Evolutionary conservation across 2,797 vertebrate genomes (phyloP).

Genomic region (Sparus aurata): DNA sequence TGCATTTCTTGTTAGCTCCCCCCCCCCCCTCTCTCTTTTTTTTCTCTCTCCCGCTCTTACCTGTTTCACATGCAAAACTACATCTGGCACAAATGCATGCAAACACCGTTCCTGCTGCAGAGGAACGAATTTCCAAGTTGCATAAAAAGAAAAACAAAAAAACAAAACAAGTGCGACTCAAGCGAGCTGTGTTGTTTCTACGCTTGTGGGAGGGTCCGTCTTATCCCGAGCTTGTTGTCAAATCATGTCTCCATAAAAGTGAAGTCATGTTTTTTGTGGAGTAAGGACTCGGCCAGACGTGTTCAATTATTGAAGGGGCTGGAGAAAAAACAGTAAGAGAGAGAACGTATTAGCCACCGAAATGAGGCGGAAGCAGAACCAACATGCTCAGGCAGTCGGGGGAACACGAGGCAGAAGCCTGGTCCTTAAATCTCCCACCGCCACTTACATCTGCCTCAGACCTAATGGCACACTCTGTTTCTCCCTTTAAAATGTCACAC

Average conservation of each 20-base stretch:
- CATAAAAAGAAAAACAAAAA: constrained; percentile 53
- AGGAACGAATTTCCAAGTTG: constrained; percentile 37
- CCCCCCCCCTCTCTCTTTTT: background rate
- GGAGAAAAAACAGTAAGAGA: constrained; percentile 45
- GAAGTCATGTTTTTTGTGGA: constrained; percentile 72
- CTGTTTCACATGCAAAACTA: constrained; percentile 55
- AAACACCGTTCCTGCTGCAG: constrained; percentile 37
- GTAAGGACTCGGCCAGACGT: constrained; percentile 57
- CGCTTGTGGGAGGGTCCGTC: constrained; percentile 33
- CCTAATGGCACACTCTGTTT: constrained; percentile 47
- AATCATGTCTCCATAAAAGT: constrained; percentile 76
- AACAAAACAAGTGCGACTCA: constrained; percentile 61
- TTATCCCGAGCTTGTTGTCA: constrained; percentile 71
- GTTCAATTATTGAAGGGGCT: constrained; percentile 75
- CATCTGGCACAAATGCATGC: constrained; percentile 41
- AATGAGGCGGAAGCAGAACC: constrained; percentile 64
- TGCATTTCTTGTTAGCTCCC: constrained; percentile 38
- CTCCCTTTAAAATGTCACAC: constrained; percentile 46
- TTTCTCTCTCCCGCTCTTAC: constrained; percentile 27
- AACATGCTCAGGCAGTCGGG: constrained; percentile 31
- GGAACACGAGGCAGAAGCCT: constrained; percentile 46
- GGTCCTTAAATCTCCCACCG: constrained; percentile 32
- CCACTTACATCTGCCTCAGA: constrained; percentile 42
- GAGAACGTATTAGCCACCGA: constrained; percentile 54
- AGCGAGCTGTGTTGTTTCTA: constrained; percentile 56